Evolutionary conservation across 2,797 vertebrate species (phyloP).

Genomic region (Danio jaintianensis): DNA sequence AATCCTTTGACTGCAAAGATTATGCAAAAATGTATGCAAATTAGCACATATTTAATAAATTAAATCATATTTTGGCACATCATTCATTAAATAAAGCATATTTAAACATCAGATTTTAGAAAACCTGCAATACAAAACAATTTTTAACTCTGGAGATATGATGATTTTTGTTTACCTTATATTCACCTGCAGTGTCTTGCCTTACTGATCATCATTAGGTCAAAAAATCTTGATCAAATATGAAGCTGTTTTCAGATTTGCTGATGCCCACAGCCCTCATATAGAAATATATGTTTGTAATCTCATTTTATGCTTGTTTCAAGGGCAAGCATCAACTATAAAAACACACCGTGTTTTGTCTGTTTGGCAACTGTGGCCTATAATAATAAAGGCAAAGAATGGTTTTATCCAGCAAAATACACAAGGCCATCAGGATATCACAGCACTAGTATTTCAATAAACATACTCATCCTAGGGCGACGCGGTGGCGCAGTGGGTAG

Average conservation of each 20-base stretch:
- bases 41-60: too few species aligned
- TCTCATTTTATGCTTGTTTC: background rate
- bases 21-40: too few species aligned
- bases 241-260: background rate
- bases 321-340: background rate
- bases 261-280: background rate
- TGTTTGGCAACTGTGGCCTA: background rate
- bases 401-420: background rate
- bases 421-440: background rate
- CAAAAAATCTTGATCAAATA: background rate
- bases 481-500: too few species aligned
- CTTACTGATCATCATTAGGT: background rate
- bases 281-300: background rate
- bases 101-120: too few species aligned
- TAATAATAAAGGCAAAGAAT: background rate
- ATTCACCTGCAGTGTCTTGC: too few species aligned
- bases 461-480: background rate
- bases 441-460: background rate
- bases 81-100: too few species aligned
- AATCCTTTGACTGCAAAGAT: too few species aligned
- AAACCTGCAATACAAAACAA: too few species aligned
- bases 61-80: too few species aligned
- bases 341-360: background rate
- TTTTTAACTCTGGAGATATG: too few species aligned
- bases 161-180: too few species aligned